phyloP scores from a whole-genome alignment of 2,113 vertebrate genomes.

The Formicarius rufipectus region DNA sequence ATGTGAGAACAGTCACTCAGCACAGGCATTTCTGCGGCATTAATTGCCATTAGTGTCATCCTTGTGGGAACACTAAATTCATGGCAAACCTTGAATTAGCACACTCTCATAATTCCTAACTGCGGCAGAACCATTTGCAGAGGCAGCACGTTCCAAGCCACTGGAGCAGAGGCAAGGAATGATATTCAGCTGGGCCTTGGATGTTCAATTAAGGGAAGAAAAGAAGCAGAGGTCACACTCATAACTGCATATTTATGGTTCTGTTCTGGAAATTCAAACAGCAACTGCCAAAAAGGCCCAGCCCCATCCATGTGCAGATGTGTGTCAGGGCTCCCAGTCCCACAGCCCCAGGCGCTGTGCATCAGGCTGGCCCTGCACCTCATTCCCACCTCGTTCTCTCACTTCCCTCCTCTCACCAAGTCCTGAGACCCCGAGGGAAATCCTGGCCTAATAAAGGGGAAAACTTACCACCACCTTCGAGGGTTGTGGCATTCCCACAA shows the following conservation, averaged over 20 bases:
- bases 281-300: slow-evolving; percentile 2
- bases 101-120: background rate
- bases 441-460: background rate
- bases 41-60: slow-evolving; percentile 53
- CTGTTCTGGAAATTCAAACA: slow-evolving; percentile 15
- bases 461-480: background rate
- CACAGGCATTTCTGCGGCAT: slow-evolving; percentile 6
- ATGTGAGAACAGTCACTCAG: slow-evolving; percentile 20
- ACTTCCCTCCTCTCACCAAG: background rate
- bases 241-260: background rate
- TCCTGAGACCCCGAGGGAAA: background rate
- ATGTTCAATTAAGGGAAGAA: background rate
- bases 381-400: background rate
- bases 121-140: background rate
- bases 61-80: background rate
- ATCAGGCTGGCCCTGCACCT: background rate
- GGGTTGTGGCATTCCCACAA: background rate
- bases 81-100: slow-evolving; percentile 23
- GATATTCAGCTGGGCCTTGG: slow-evolving; percentile 10
- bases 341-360: background rate
- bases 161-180: slow-evolving; percentile 31
- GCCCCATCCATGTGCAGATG: background rate
- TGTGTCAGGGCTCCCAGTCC: background rate
- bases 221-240: slow-evolving; percentile 32
- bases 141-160: slow-evolving; percentile 7